Percentiles rank a stretch among this genome's conserved stretches.
Conservation (phyloP, 2,888 invertebrate genomes). For the Eristalis intricaria region DNA sequence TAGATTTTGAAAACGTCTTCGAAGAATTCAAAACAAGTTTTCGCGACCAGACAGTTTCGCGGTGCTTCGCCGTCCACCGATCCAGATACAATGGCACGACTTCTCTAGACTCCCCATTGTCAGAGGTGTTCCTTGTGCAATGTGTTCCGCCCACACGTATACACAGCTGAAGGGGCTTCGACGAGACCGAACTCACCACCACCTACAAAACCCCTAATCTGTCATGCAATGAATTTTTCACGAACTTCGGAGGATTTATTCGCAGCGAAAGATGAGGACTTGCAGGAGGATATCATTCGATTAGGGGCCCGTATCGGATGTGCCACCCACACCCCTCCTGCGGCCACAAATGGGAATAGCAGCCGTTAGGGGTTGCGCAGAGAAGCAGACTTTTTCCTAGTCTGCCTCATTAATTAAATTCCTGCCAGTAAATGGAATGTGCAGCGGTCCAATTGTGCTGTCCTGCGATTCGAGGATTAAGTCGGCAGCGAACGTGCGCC, state of each 20-base stretch:
- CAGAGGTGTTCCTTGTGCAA: constrained; percentile 29
- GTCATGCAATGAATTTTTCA: constrained; percentile 61
- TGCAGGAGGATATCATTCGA: constrained; percentile 44
- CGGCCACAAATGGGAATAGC: constrained; percentile 20
- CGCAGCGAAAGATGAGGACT: constrained; percentile 54
- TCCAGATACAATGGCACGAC: constrained; percentile 30
- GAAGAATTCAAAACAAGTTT: constrained; percentile 29
- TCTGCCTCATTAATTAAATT: constrained; percentile 61
- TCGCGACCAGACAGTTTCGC: neutral
- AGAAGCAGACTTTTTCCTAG: constrained; percentile 4
- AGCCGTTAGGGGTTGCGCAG: constrained; percentile 5
- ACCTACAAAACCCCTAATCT: constrained; percentile 26
- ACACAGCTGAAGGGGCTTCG: neutral
- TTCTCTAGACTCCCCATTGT: constrained; percentile 26
- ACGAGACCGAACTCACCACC: neutral
- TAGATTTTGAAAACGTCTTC: constrained; percentile 10
- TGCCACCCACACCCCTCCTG: neutral
- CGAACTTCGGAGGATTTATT: constrained; percentile 57
- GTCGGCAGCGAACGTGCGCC: constrained; percentile 1
- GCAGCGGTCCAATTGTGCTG: constrained; percentile 26
- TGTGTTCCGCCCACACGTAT: constrained; percentile 26
- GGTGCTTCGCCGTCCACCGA: constrained; percentile 43
- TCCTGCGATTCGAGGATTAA: constrained; percentile 33
- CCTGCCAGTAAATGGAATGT: constrained; percentile 46
- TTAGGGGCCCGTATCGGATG: constrained; percentile 22